Conservation (phyloP, 2,888 invertebrate genomes). For the Arge pagana region DNA sequence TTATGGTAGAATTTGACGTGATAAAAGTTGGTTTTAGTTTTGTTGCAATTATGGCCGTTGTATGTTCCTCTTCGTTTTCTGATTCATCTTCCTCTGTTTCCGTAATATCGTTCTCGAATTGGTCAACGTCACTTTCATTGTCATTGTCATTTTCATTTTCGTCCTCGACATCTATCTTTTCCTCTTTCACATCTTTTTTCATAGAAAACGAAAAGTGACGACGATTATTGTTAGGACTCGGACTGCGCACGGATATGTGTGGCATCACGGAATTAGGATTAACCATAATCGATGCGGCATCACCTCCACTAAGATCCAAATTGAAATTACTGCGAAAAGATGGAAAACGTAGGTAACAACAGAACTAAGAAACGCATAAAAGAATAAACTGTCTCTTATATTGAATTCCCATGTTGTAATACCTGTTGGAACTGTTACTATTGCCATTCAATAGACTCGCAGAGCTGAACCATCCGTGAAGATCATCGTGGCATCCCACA, state of each 20-base stretch:
- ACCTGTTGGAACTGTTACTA: slow-evolving; percentile 55
- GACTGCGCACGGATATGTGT: slow-evolving; percentile 60
- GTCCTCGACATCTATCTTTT: slow-evolving; percentile 42
- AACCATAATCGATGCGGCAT: slow-evolving; percentile 80
- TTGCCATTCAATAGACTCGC: slow-evolving; percentile 52
- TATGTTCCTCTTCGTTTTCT: slow-evolving; percentile 39
- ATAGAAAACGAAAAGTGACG: slow-evolving; percentile 43
- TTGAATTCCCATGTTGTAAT: slow-evolving; percentile 9
- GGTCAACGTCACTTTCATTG: slow-evolving; percentile 10
- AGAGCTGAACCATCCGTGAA: slow-evolving; percentile 50
- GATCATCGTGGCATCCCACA: slow-evolving; percentile 47
- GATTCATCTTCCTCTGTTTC: slow-evolving; percentile 54
- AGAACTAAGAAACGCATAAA: background rate
- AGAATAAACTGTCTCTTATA: background rate
- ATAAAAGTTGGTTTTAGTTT: slow-evolving; percentile 39
- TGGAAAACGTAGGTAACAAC: background rate
- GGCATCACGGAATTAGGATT: slow-evolving; percentile 93
- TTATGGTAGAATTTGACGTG: slow-evolving; percentile 28
- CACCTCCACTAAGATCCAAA: slow-evolving; percentile 71
- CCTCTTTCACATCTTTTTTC: slow-evolving; percentile 40
- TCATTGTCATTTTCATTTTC: slow-evolving; percentile 24
- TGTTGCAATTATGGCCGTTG: slow-evolving; percentile 23
- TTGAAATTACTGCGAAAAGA: slow-evolving; percentile 62
- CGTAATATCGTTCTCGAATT: slow-evolving; percentile 14
- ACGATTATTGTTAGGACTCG: slow-evolving; percentile 27